Percentiles rank a stretch among this genome's conserved stretches.
Evolutionary conservation across 2,888 invertebrate genomes (phyloP).

Genomic region (Scrobipalpa costella): DNA sequence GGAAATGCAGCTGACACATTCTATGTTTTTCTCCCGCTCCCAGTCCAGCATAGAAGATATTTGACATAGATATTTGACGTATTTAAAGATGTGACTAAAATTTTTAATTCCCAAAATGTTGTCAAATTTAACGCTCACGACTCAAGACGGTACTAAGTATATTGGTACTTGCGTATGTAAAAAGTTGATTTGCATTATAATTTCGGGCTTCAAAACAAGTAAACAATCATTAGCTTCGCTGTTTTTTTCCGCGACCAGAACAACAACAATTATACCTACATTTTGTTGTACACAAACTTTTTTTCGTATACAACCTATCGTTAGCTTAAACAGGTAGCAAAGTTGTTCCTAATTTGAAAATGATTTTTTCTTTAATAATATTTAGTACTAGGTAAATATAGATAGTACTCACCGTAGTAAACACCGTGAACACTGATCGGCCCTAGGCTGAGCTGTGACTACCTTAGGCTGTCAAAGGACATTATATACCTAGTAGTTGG

Average conservation of each 20-base stretch:
- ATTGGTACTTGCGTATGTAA: background rate
- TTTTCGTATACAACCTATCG: too few species aligned
- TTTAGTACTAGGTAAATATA: background rate
- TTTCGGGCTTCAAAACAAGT: background rate
- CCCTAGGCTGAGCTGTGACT: slow-evolving; percentile 55
- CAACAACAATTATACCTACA: background rate
- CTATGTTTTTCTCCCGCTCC: too few species aligned
- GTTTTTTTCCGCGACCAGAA: background rate
- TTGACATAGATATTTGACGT: too few species aligned
- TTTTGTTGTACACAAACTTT: too few species aligned
- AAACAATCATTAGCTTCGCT: background rate
- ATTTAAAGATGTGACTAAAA: too few species aligned
- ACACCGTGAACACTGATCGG: slow-evolving; percentile 51
- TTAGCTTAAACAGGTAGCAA: background rate
- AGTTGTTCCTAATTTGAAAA: background rate
- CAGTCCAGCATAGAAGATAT: too few species aligned
- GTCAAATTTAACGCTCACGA: too few species aligned
- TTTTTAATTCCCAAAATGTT: too few species aligned
- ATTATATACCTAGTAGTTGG: slow-evolving; percentile 59
- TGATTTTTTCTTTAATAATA: background rate
- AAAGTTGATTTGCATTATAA: background rate
- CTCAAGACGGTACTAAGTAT: too few species aligned
- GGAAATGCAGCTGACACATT: too few species aligned
- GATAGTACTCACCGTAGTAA: slow-evolving; percentile 30
- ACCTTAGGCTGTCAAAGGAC: slow-evolving; percentile 41